phyloP scores from a whole-genome alignment of 2,888 invertebrate species.

The Agriopis marginaria region DNA sequence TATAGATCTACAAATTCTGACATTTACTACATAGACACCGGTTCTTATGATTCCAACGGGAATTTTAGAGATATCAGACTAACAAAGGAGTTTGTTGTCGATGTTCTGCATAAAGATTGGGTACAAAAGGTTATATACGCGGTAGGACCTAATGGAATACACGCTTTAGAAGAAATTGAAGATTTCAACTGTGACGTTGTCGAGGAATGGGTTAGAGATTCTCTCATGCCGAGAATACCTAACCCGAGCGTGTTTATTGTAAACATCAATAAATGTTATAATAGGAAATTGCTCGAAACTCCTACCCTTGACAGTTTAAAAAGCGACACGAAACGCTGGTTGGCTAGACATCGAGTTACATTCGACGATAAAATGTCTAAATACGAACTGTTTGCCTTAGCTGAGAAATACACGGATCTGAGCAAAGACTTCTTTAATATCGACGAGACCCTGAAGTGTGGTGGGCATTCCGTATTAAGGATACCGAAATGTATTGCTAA shows the following conservation, averaged over 20 bases:
- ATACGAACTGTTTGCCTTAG: slow-evolving; percentile 51
- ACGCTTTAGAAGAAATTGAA: slow-evolving; percentile 29
- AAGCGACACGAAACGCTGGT: slow-evolving; percentile 52
- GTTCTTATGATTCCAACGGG: slow-evolving; percentile 32
- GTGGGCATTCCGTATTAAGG: slow-evolving; percentile 51
- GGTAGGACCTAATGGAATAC: slow-evolving; percentile 38
- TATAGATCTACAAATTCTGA: slow-evolving; percentile 30
- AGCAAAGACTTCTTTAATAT: slow-evolving; percentile 35
- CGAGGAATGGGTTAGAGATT: slow-evolving; percentile 46
- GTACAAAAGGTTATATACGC: slow-evolving; percentile 47
- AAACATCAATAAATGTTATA: slow-evolving; percentile 42
- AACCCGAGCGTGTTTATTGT: slow-evolving; percentile 50
- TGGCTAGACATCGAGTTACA: slow-evolving; percentile 49
- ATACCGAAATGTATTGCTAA: slow-evolving; percentile 49
- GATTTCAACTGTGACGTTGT: slow-evolving; percentile 38
- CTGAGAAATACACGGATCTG: slow-evolving; percentile 52
- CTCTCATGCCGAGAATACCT: slow-evolving; percentile 40
- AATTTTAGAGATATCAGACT: slow-evolving; percentile 27
- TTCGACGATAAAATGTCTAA: slow-evolving; percentile 47
- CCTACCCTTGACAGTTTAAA: slow-evolving; percentile 45
- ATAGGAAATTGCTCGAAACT: slow-evolving; percentile 30
- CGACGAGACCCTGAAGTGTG: slow-evolving; percentile 42
- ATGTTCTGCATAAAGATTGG: slow-evolving; percentile 7
- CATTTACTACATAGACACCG: slow-evolving; percentile 54
- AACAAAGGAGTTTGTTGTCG: not conserved